Percentiles rank a stretch among this genome's conserved stretches.
These are phyloP conservation scores for Synanthedon myopaeformis DNA, from an alignment of 2,888 invertebrate species.

Conservation along the genomic window DNA sequence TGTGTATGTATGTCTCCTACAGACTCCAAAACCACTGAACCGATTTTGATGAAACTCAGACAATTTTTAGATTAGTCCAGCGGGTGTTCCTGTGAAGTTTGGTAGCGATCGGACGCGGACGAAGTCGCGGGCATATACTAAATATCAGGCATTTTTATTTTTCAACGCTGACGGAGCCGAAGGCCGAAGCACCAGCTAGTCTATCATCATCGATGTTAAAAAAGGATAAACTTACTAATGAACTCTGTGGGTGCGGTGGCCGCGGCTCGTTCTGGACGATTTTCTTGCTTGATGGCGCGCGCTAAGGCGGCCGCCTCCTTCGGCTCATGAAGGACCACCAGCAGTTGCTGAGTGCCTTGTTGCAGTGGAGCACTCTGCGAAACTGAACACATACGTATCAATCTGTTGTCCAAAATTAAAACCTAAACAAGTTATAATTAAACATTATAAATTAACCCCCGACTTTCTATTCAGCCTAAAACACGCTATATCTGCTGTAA, in stretches of 20 bases:
- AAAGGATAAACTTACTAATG: slow-evolving; percentile 38
- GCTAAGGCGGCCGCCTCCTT: slow-evolving; percentile 61
- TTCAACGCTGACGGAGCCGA: background rate
- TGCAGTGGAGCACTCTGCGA: slow-evolving; percentile 41
- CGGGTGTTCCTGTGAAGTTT: too few species aligned
- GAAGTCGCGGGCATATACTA: too few species aligned
- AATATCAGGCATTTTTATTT: background rate
- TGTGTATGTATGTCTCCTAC: too few species aligned
- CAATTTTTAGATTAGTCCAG: too few species aligned
- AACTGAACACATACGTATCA: slow-evolving; percentile 14
- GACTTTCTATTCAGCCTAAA: too few species aligned
- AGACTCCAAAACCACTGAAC: too few species aligned
- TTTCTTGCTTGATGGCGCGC: slow-evolving; percentile 69
- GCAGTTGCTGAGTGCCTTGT: slow-evolving; percentile 61
- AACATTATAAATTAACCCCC: too few species aligned
- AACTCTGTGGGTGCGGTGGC: slow-evolving; percentile 41
- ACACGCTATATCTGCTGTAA: too few species aligned
- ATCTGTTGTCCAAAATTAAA: too few species aligned
- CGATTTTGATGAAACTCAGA: too few species aligned
- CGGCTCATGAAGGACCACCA: slow-evolving; percentile 65
- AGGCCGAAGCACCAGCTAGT: background rate
- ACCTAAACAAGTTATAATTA: too few species aligned
- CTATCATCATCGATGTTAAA: background rate
- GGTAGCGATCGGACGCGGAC: too few species aligned
- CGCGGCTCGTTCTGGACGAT: slow-evolving; percentile 52